phyloP scores from a whole-genome alignment of 2,888 invertebrate species.

The Augiades crinisus region DNA sequence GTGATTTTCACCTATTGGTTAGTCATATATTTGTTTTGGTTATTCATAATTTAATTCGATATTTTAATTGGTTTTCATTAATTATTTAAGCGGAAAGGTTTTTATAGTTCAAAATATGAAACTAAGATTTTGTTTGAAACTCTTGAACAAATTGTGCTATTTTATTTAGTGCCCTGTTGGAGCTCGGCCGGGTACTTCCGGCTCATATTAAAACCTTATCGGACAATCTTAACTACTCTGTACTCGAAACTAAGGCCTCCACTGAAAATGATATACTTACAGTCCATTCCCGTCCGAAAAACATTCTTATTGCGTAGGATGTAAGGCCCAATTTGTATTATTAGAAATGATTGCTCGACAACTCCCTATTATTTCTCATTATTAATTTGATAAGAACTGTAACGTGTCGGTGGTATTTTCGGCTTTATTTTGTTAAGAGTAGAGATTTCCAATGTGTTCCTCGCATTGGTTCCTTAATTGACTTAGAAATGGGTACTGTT shows the following conservation, averaged over 20 bases:
- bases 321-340: constrained; percentile 40
- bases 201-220: constrained; percentile 79
- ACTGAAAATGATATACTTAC: constrained; percentile 71
- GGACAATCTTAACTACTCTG: constrained; percentile 74
- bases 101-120: too few relatives aligned
- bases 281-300: constrained; percentile 46
- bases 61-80: too few relatives aligned
- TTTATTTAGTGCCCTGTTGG: constrained; percentile 55
- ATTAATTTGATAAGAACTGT: constrained; percentile 76
- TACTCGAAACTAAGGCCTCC: constrained; percentile 73
- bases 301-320: constrained; percentile 38
- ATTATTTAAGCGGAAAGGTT: too few relatives aligned
- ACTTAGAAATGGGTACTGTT: too few relatives aligned
- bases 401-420: constrained; percentile 42
- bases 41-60: too few relatives aligned
- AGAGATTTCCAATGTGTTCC: constrained; percentile 13
- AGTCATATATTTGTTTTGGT: too few relatives aligned
- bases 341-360: constrained; percentile 27
- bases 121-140: constrained; percentile 40
- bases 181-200: constrained; percentile 63
- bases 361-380: constrained; percentile 66
- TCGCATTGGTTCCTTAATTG: too few relatives aligned
- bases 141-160: constrained; percentile 62
- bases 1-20: too few relatives aligned
- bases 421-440: constrained; percentile 40